Percentiles rank a stretch among this genome's conserved stretches.
Conservation (phyloP, 2,113 vertebrate genomes). For the Vireo altiloquus region DNA sequence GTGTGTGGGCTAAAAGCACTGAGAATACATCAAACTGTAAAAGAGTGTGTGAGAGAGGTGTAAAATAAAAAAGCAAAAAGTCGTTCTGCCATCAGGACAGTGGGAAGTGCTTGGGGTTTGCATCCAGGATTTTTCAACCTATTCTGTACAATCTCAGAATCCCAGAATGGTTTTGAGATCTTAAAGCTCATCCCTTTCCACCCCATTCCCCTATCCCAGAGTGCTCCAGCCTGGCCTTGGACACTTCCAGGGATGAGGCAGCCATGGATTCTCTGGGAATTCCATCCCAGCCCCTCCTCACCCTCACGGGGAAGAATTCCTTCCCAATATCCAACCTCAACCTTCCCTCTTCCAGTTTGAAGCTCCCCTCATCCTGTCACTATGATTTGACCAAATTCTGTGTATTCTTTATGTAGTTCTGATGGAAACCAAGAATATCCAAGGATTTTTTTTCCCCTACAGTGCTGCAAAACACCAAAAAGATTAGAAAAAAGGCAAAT, state of each 20-base stretch:
- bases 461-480: neutral
- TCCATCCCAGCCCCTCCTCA: neutral
- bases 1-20: too few relatives aligned
- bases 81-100: too few relatives aligned
- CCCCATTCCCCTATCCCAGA: neutral
- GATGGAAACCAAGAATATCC: neutral
- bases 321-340: neutral
- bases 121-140: neutral
- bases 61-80: too few relatives aligned
- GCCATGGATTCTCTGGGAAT: neutral
- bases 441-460: neutral
- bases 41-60: too few relatives aligned
- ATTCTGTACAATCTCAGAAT: accelerated
- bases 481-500: neutral
- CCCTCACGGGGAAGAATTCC: neutral
- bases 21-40: too few relatives aligned
- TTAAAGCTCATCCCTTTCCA: neutral
- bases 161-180: neutral
- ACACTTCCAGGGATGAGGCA: neutral
- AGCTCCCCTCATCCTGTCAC: neutral
- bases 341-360: neutral
- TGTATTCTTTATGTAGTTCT: accelerated
- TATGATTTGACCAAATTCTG: neutral
- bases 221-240: neutral
- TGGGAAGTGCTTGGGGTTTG: neutral